Evolutionary conservation across 2,113 vertebrate species (phyloP).

Genomic region (Xenopus tropicalis): DNA sequence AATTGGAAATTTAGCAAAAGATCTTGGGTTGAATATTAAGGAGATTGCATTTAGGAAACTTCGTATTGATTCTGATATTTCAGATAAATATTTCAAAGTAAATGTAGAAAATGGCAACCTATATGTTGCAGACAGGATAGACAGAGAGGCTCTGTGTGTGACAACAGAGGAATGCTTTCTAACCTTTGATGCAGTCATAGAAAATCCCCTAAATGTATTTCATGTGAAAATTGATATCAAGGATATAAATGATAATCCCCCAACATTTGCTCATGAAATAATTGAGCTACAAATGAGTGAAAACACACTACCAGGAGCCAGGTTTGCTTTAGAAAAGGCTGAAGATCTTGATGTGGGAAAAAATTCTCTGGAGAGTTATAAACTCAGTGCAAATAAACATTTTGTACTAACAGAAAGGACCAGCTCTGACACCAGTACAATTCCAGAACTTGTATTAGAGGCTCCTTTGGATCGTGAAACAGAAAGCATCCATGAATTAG

Average conservation of each 20-base stretch:
- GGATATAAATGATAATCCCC: slow-evolving; percentile 38
- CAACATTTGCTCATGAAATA: slow-evolving; percentile 49
- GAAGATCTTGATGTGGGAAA: slow-evolving; percentile 53
- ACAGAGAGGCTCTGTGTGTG: slow-evolving; percentile 51
- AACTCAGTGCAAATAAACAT: slow-evolving; percentile 49
- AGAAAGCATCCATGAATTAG: slow-evolving; percentile 47
- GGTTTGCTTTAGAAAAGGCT: slow-evolving; percentile 54
- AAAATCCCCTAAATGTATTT: slow-evolving; percentile 20
- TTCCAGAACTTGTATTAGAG: slow-evolving; percentile 60
- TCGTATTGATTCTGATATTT: slow-evolving; percentile 35
- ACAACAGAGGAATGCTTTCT: background rate
- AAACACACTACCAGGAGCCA: slow-evolving; percentile 43
- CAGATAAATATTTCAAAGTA: slow-evolving; percentile 36
- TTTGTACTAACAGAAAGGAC: slow-evolving; percentile 50
- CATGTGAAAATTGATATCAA: slow-evolving; percentile 32
- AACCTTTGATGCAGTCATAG: slow-evolving; percentile 30
- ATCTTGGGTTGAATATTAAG: slow-evolving; percentile 51
- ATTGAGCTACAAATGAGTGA: slow-evolving; percentile 44
- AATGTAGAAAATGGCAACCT: slow-evolving; percentile 25
- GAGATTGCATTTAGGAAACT: slow-evolving; percentile 44
- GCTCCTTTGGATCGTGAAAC: slow-evolving; percentile 58
- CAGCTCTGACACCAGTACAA: slow-evolving; percentile 47
- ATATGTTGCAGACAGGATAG: slow-evolving; percentile 54
- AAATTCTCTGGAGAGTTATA: slow-evolving; percentile 55
- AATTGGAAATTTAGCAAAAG: slow-evolving; percentile 65